These are phyloP conservation scores for Regulus satrapa DNA, from an alignment of 2,113 vertebrate genomes.

Conservation along the genomic window DNA sequence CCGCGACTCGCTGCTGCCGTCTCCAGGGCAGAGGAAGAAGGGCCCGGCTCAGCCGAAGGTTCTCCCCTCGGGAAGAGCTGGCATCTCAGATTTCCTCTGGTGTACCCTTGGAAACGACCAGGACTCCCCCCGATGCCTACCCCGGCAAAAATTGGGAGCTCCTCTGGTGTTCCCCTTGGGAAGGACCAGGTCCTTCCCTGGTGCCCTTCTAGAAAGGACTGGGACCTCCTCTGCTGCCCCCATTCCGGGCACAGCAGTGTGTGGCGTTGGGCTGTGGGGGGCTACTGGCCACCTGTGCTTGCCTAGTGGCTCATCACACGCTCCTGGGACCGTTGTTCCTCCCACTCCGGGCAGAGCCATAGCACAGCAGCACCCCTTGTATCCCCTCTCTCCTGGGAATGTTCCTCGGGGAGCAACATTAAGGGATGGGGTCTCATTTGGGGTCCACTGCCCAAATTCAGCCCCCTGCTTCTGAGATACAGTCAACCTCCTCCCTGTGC, in stretches of 20 bases:
- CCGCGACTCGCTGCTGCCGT: constrained; percentile 25
- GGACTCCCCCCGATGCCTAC: background rate
- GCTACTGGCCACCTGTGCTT: background rate
- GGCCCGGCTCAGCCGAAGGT: background rate
- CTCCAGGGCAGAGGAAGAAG: background rate
- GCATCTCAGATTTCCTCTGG: background rate
- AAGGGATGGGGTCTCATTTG: background rate
- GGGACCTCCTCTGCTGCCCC: background rate
- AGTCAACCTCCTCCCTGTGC: background rate
- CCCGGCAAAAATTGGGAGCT: background rate
- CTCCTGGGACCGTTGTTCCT: background rate
- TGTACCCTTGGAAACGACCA: background rate
- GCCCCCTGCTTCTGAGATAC: background rate
- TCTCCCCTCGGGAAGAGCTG: background rate
- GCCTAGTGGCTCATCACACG: background rate
- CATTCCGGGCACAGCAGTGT: background rate
- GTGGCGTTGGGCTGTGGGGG: background rate
- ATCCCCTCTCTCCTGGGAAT: background rate
- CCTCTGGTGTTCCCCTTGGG: too few species aligned
- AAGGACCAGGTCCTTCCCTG: background rate
- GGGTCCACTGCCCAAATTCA: background rate
- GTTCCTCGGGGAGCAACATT: background rate
- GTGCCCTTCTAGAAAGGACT: background rate
- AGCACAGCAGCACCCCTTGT: background rate
- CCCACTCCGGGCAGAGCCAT: background rate